phyloP scores from a whole-genome alignment of 2,888 invertebrate genomes.

The Drosophila differens region DNA sequence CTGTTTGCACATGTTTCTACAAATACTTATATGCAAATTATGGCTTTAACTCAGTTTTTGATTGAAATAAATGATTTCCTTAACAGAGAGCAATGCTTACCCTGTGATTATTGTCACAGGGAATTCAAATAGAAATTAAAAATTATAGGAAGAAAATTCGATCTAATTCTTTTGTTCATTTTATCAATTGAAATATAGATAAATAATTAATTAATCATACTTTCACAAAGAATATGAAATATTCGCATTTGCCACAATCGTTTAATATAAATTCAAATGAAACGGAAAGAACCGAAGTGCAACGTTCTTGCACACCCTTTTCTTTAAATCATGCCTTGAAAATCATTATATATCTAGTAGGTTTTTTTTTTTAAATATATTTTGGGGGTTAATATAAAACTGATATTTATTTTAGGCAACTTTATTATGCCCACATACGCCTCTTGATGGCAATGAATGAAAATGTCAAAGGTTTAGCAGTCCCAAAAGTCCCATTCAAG shows the following conservation, averaged over 20 bases:
- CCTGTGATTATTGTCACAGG: not conserved
- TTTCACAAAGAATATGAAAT: not conserved
- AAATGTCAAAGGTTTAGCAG: constrained; percentile 24
- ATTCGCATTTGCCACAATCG: too few relatives aligned
- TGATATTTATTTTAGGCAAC: constrained; percentile 11
- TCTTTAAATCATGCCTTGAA: not conserved
- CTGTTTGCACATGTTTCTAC: constrained; percentile 1
- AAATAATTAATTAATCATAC: not conserved
- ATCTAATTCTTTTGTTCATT: too few relatives aligned
- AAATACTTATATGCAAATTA: constrained; percentile 1
- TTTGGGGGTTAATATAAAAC: not conserved
- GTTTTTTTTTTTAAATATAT: not conserved
- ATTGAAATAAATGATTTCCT: not conserved
- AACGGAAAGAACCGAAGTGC: not conserved
- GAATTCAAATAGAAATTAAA: not conserved
- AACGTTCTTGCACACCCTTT: too few relatives aligned
- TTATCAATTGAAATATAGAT: too few relatives aligned
- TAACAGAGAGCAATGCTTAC: not conserved
- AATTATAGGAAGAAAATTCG: not conserved
- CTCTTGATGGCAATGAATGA: not conserved
- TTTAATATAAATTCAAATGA: too few relatives aligned
- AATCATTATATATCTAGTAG: not conserved
- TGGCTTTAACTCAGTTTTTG: not conserved
- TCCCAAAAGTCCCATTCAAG: constrained; percentile 38
- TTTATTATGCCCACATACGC: constrained; percentile 7